phyloP scores from a whole-genome alignment of 1,140 invertebrate species.

The Paraescarpia echinospica region DNA sequence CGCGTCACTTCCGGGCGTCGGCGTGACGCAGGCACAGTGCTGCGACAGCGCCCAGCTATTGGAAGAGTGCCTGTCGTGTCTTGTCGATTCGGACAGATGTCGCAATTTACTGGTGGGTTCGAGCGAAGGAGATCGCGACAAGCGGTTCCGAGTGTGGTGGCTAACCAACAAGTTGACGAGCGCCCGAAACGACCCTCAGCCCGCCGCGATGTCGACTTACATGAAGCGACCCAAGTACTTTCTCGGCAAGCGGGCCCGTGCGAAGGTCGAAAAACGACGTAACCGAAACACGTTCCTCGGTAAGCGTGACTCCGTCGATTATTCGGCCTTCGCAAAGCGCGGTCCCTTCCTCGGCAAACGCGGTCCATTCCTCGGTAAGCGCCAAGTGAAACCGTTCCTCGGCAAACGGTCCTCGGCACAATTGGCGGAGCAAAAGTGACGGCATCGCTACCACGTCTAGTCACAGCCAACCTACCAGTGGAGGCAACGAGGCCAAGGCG shows the following conservation, averaged over 20 bases:
- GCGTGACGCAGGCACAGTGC: not conserved
- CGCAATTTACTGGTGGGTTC: not conserved
- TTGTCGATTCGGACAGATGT: not conserved
- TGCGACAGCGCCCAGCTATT: not conserved
- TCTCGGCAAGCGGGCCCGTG: not conserved
- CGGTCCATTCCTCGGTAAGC: not conserved
- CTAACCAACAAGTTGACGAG: not conserved
- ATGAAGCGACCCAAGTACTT: not conserved
- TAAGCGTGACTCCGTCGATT: not conserved
- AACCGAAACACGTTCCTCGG: not conserved
- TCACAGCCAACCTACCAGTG: not conserved
- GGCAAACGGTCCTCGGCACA: not conserved
- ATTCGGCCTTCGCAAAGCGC: not conserved
- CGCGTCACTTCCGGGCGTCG: constrained; percentile 1
- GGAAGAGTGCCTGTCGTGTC: not conserved
- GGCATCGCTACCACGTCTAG: not conserved
- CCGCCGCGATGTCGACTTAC: not conserved
- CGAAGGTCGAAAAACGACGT: not conserved
- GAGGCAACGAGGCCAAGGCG: not conserved
- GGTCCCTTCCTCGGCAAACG: no score
- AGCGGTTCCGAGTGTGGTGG: not conserved
- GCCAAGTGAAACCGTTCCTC: not conserved
- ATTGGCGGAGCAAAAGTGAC: not conserved
- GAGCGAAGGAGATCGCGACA: not conserved
- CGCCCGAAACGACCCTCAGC: not conserved